Evolutionary conservation across 1,140 invertebrate species (phyloP).

Genomic region (Yoshiicerus persimilis): DNA sequence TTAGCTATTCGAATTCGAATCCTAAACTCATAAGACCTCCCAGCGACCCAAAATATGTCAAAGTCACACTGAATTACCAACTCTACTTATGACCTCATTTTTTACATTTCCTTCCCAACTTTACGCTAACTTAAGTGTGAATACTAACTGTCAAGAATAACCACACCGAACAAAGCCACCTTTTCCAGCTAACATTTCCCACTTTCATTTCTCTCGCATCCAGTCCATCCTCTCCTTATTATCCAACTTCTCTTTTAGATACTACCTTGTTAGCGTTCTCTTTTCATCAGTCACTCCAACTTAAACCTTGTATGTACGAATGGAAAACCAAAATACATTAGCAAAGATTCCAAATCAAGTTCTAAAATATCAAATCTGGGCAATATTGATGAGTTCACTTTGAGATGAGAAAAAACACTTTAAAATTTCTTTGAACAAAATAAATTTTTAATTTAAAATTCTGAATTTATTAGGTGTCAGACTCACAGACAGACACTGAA

Average conservation of each 20-base stretch:
- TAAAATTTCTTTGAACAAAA: too few species aligned
- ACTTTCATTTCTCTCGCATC: background rate
- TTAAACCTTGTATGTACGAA: too few species aligned
- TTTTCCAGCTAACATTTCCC: background rate
- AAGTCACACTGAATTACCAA: slow-evolving; percentile 35
- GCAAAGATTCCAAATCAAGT: too few species aligned
- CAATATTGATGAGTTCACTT: too few species aligned
- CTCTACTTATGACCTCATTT: slow-evolving; percentile 31
- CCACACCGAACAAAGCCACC: background rate
- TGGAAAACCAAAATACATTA: too few species aligned
- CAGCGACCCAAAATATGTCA: slow-evolving; percentile 26
- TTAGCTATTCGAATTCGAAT: slow-evolving; percentile 17
- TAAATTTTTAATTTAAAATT: too few species aligned
- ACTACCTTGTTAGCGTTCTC: background rate
- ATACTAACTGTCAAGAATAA: background rate
- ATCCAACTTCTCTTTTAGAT: background rate
- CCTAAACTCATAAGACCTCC: slow-evolving; percentile 1
- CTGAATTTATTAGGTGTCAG: too few species aligned
- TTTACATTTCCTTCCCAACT: background rate
- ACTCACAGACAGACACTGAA: too few species aligned
- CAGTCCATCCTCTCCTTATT: background rate
- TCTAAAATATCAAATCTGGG: too few species aligned
- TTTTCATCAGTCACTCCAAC: background rate
- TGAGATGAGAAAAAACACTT: too few species aligned
- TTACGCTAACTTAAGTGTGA: background rate